Base-by-base conservation (phyloP, 2,113 vertebrate species). In the Dasyornis broadbenti region DNA sequence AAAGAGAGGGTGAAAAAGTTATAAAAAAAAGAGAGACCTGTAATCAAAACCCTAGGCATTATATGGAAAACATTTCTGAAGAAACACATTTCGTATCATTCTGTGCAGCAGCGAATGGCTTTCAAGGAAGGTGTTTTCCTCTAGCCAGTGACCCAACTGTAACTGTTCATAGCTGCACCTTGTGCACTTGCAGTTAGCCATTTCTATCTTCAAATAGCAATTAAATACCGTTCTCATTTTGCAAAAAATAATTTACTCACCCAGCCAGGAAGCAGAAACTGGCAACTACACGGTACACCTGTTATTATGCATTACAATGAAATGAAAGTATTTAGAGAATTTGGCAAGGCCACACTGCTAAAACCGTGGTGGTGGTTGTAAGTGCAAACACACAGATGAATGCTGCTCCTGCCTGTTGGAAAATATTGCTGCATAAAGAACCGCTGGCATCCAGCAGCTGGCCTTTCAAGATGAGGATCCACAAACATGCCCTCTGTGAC, bases 281-380 rank as follows among this genome's bases (percentile, higher is more conserved):
- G 96, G 97, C 94, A 97, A 76, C 50, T 47, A 50, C 68, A 63
- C 71, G 75, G 19, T 97, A 97, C 96, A 98, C 96, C 95, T 97
- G 97, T 94, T 98, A 97, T 97, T 98, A 90, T 86, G 97, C 96
- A 98, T 98, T 98, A 97, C 97, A 97, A 96, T 91, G 64, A 97
- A 97, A 96, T 97, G 81, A 79, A 98, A 98, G 94, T 97, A 98
- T 98, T 98, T 94, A 19, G 96, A 94, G 97, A 98, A 98, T 98
- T 97, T 98, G 96, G 97, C 95, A 97, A n/a, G 85, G 89, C 64
- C 44, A 13, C 6, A 35, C 95, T 91, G 97, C 95, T 95, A 89
- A 93, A 98, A 94, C 90, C 92, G 27, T 30, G 56, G 57, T 75
- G 70, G 70, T 91, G 96, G 95, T 95, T 97, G 81, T 88, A 95